Conservation (phyloP, 2,113 vertebrate species). For the Eira barbara region DNA sequence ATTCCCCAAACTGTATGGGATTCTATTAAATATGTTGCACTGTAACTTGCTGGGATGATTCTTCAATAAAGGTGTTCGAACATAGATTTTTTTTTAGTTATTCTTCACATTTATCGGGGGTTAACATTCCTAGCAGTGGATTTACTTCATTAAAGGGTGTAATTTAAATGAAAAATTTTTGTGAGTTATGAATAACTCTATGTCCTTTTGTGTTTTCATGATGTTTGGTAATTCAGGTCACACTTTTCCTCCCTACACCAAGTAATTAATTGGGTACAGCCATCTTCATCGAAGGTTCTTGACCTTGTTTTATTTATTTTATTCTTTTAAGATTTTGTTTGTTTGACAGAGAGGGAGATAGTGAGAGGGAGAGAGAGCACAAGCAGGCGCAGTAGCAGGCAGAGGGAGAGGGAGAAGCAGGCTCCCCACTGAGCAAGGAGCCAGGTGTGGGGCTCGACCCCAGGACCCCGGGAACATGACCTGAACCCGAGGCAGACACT, state of each 20-base stretch:
- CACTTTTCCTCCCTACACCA: background rate
- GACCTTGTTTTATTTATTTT: too few species aligned
- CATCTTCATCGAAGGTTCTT: background rate
- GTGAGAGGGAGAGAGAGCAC: too few species aligned
- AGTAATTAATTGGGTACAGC: background rate
- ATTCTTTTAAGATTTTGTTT: too few species aligned
- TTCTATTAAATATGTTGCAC: background rate
- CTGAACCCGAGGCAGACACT: background rate
- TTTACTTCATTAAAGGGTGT: background rate
- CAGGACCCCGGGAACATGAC: too few species aligned
- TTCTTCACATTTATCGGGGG: background rate
- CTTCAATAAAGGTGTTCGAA: background rate
- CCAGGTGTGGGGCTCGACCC: too few species aligned
- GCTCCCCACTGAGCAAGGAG: too few species aligned
- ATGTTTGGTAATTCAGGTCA: background rate
- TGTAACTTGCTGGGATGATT: background rate
- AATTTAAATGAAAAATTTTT: background rate
- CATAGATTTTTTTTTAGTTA: background rate
- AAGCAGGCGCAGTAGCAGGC: too few species aligned
- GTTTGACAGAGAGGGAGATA: too few species aligned
- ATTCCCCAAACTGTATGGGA: background rate
- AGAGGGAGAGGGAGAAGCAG: too few species aligned
- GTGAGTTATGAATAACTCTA: background rate
- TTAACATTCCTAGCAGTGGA: background rate
- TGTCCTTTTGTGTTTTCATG: background rate